These are phyloP conservation scores for Catostomus latipinnis DNA, from an alignment of 2,797 vertebrate species.

Conservation along the genomic window DNA sequence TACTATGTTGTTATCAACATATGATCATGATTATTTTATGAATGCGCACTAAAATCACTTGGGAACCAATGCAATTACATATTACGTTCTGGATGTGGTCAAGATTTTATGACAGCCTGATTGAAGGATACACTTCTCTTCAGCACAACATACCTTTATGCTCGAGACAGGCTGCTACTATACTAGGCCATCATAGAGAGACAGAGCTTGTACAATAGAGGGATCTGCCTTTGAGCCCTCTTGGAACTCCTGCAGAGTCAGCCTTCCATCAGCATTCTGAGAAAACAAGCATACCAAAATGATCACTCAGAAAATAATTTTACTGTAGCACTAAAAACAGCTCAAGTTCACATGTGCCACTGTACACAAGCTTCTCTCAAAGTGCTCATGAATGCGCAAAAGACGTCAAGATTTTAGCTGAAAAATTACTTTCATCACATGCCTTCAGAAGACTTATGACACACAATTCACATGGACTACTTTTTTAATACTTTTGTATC, in stretches of 20 bases:
- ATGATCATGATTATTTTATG: neutral
- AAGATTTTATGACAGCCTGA: neutral
- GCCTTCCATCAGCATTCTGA: constrained; percentile 95
- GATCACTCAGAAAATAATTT: no score
- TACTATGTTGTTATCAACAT: neutral
- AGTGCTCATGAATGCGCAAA: no score
- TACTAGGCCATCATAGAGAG: constrained; percentile 62
- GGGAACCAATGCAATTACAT: neutral
- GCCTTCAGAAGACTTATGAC: no score
- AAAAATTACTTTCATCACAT: no score
- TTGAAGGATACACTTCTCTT: neutral
- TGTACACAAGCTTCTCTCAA: no score
- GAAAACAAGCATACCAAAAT: constrained; percentile 43
- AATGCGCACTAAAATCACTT: neutral
- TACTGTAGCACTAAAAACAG: no score
- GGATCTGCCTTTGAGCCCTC: constrained; percentile 98
- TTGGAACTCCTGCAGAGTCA: constrained; percentile 98
- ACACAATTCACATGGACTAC: no score
- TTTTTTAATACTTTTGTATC: no score
- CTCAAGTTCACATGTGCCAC: no score
- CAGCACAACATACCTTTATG: constrained; percentile 26
- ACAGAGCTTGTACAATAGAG: constrained; percentile 95
- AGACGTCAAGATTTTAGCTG: no score
- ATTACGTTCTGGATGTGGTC: neutral
- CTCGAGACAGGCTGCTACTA: constrained; percentile 36